Base-by-base conservation (phyloP, 2,888 invertebrate species). In the Megalurothrips usitatus region DNA sequence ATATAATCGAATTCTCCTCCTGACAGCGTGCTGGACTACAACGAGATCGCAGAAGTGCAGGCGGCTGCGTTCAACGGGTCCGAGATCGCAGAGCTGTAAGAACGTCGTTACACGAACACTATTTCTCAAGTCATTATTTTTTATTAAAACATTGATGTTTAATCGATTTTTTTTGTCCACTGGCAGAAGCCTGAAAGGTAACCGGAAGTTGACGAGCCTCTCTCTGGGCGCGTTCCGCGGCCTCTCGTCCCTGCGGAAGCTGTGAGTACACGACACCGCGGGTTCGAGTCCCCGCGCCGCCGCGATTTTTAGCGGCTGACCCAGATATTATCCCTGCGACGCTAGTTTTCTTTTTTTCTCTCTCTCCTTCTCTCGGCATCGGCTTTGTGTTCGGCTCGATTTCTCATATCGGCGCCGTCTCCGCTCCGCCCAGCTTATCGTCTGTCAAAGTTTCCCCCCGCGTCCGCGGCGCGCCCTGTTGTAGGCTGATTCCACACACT, bases 1-100 rank as follows among this genome's bases (percentile, higher is more conserved):
- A 52, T 19, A 19, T 12, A 52, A 14, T 11, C 10, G 49, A 9
- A 52, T 52, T 12, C 14, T 52, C 14, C 81, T 26, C 43, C 10
- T 47, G 47, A 3, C 47, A 94, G 94, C 83, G 91, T 93, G 82
- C 87, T 95, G 84, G 93, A 93, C 87, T 92, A 93, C 88, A 95
- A 95, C 86, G 88, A 91, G 81, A 90, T 94, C 82, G 89, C 89
- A 83, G 89, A 89, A 80, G 91, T 95, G 68, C 92, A 93, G 79
- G 91, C 92, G 82, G 90, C 90, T 84, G 93, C 94, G 1, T 95
- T 95, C 86, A 91, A 91, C 86, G 94, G 93, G 84, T 93, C 94
- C 4, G 91, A 93, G 87, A 94, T 95, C 85, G 89, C 88, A 79
- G 88, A 88, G 85, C 84, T 91, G 91, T 91, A 87, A 90, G 90